Evolutionary conservation across 2,888 invertebrate genomes (phyloP), one percentile per base, ranked within the genome.

Genomic region (Sphinx pinastri): DNA sequence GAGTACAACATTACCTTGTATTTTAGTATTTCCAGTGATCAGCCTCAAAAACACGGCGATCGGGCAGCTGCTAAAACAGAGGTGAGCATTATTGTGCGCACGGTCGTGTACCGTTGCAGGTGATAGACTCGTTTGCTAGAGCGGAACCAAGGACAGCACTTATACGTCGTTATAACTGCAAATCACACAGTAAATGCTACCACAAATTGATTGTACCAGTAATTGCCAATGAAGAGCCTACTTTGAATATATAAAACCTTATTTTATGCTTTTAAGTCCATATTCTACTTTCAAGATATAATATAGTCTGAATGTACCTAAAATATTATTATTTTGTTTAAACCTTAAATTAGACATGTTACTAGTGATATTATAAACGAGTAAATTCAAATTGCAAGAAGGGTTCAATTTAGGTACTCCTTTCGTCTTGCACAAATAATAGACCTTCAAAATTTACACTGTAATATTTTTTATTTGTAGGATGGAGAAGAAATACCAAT

Each of bases 401-500:
- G 25, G 25, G 1, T 1, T 25, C 25, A 25, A 25, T 25, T 25
- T 25, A 25, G 25, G 25, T 25, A 25, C 25, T 25, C 25, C 25
- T 25, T 25, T 25, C 25, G 2, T n/a, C 25, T 25, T 25, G 25
- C 25, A 25, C 25, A 8, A 38, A 38, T 8, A 7, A 38, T 38
- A 38, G 0, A 38, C 0, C 38, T 38, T 38, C 38, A 38, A 7
- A 38, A 38, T 38, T 38, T 38, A 38, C 38, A 38, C 8, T 16
- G 13, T 67, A 69, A 60, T 14, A 31, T 25, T 25, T 25, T 25
- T 16, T 25, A 31, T 67, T 75, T 78, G 69, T 76, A 93, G 93
- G 92, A 93, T 70, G 84, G 81, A 12, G 93, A 93, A 75, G 93
- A 93, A 73, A 84, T 88, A 72, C 91, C 98, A 0, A 95, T 98